These are phyloP conservation scores for Perodicticus potto DNA, from an alignment of 2,797 vertebrate species.

Conservation along the genomic window DNA sequence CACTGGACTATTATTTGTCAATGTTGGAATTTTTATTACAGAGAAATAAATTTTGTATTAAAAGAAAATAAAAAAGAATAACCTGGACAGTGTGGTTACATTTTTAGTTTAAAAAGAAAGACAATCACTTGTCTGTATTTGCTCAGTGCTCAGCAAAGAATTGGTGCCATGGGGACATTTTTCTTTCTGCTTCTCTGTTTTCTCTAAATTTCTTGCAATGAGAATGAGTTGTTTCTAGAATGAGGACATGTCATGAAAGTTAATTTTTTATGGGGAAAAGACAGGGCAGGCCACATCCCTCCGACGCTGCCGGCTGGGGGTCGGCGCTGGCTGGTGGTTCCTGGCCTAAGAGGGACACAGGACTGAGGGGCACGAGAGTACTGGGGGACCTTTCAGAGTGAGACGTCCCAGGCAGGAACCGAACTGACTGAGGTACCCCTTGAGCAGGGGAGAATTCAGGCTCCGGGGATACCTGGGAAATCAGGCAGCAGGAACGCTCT, in stretches of 20 bases:
- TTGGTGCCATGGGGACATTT: neutral
- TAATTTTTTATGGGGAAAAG: neutral
- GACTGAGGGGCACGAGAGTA: neutral
- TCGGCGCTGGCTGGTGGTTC: neutral
- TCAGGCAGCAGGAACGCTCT: neutral
- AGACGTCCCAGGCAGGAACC: neutral
- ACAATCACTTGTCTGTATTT: neutral
- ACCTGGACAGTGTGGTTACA: neutral
- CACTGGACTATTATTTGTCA: constrained; percentile 91
- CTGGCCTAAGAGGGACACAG: neutral
- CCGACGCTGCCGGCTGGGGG: too few species aligned
- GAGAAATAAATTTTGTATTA: constrained; percentile 94
- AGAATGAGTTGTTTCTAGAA: neutral
- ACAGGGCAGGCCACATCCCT: neutral
- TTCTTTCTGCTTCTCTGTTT: neutral
- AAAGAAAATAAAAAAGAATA: constrained; percentile 66
- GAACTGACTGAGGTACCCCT: neutral
- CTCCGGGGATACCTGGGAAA: neutral
- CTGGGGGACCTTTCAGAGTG: neutral
- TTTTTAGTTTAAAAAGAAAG: neutral
- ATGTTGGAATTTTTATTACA: constrained; percentile 92
- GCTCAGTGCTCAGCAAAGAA: neutral
- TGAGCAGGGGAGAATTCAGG: neutral
- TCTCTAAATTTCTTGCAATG: neutral
- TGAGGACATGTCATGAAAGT: neutral